Evolutionary conservation across 2,113 vertebrate species (phyloP), one percentile per base, ranked within the genome.

Genomic region (Todiramphus saurophagus): DNA sequence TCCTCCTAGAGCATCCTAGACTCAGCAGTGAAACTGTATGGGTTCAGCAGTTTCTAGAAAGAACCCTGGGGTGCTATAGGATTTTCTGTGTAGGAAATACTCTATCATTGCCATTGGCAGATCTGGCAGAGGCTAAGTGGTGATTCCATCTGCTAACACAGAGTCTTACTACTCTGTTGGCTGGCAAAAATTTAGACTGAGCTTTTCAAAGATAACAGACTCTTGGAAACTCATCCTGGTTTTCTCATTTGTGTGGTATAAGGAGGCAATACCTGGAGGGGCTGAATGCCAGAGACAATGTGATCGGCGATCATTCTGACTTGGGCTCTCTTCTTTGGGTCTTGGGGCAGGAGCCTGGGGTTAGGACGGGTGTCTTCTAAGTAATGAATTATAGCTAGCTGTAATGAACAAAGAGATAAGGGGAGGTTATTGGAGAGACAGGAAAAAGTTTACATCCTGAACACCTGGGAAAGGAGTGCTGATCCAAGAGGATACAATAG

Each of bases 371-470:
- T 99, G 92, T 99, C 99, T 66, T 99, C 99, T 14, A 99, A 96
- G 96, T 99, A 99, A 96, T 99, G 98, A 76, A 99, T 98, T 94
- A 99, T 99, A 64, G 99, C 99, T 96, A 99, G 97, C 99, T 99
- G 96, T 64, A 96, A 88, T 62, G 31, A 91, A 79, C 59, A 94
- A 93, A 94, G 30, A 79, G 16, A 69, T 55, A 73, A 87, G 13
- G 33, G 18, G 17, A 75, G 18, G 37, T 91, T 74, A 90, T 9
- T 58, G 58, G 24, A 74, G 21, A 72, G 8, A 9, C n/a, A 74
- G 44, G 24, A 18, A 88, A 44, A 74, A 66, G 43, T 33, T 68
- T 11, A 20, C 33, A 91, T 82, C 23, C n/a, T 79, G 46, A 86
- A 62, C 24, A 56, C 8, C 13, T 62, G 16, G 35, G 50, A 72